A percentile compares a stretch with the other conserved stretches of the same genome.
Evolutionary conservation across 2,113 vertebrate genomes (phyloP).

Genomic region (Megaleporinus macrocephalus): DNA sequence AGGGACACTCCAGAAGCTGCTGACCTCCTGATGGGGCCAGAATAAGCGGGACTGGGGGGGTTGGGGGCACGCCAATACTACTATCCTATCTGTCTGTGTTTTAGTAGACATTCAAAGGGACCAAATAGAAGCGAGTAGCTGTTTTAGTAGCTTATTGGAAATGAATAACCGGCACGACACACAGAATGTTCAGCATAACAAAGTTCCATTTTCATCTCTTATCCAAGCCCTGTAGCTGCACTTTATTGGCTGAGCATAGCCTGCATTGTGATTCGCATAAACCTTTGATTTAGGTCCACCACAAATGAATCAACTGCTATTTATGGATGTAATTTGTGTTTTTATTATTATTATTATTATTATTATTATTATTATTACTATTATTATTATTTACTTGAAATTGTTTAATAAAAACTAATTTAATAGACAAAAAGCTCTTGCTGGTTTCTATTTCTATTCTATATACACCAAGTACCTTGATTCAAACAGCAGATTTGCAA

Average conservation of each 20-base stretch:
- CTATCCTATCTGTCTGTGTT: conserved; percentile 51
- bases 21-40: conserved; percentile 31
- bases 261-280: conserved; percentile 51
- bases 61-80: not conserved
- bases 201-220: not conserved
- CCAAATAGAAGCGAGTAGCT: conserved; percentile 50
- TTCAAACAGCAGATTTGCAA: not conserved
- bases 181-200: not conserved
- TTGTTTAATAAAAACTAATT: conserved; percentile 50
- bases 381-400: conserved; percentile 41
- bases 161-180: not conserved
- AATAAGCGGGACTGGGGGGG: not conserved
- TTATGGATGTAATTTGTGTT: conserved; percentile 69
- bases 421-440: conserved; percentile 10
- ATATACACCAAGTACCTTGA: not conserved
- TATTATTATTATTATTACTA: not conserved
- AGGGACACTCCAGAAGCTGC: conserved; percentile 65
- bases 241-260: conserved; percentile 70
- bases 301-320: conserved; percentile 62
- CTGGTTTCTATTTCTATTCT: not conserved
- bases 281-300: conserved; percentile 6
- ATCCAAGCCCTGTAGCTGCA: conserved; percentile 65
- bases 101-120: conserved; percentile 48
- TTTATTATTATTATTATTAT: conserved; percentile 46
- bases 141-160: conserved; percentile 1